These are phyloP conservation scores for Metacarcinus magister DNA, from an alignment of 2,888 invertebrate species.

Conservation along the genomic window DNA sequence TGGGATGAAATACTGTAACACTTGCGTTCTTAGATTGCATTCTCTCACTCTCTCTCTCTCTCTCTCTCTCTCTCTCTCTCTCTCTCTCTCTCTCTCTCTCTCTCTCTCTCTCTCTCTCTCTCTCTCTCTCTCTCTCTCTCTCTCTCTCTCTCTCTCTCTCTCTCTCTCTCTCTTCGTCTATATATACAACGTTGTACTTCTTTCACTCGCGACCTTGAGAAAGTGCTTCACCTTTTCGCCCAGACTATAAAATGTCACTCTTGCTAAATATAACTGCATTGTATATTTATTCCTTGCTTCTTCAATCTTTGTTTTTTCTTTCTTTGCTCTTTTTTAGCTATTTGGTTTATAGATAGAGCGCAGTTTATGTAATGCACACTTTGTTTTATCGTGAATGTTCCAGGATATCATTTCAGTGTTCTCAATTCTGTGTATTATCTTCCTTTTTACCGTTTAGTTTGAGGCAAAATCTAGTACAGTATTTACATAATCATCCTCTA, in stretches of 20 bases:
- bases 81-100: neutral
- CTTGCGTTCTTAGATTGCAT: neutral
- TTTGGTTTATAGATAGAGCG: too few species aligned
- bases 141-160: neutral
- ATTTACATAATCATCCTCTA: too few species aligned
- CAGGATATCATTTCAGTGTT: too few species aligned
- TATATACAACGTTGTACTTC: neutral
- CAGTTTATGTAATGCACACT: too few species aligned
- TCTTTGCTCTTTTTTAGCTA: too few species aligned
- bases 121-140: neutral
- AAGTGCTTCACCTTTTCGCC: neutral
- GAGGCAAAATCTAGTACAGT: too few species aligned
- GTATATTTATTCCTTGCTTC: neutral
- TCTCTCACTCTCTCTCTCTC: neutral
- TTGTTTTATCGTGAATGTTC: too few species aligned
- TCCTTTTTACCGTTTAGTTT: too few species aligned
- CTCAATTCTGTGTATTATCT: too few species aligned
- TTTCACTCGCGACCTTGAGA: neutral
- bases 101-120: neutral
- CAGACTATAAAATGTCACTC: neutral
- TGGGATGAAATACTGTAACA: neutral
- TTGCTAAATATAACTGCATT: slow-evolving; percentile 4
- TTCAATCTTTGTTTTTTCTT: too few species aligned
- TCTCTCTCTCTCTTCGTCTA: neutral
- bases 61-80: neutral